Base-by-base conservation (phyloP, 2,113 vertebrate species). In the Prochilodus magdalenae region DNA sequence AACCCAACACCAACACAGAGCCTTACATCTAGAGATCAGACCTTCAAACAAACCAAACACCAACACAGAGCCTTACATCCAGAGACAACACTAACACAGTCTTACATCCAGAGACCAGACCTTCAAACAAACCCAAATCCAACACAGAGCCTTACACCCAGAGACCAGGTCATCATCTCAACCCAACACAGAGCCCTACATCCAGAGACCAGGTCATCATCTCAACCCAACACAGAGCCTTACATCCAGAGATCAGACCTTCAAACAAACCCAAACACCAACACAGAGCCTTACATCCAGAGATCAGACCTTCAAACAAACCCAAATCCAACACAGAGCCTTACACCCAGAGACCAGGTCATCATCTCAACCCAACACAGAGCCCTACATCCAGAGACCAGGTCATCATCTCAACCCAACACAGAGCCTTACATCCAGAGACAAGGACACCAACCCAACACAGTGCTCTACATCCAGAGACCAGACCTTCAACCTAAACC, bases 51-150 rank as follows among this genome's bases (percentile, higher is more conserved):
- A 86, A 79, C 83, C 77, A 86, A 83, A 81, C 83, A n/a, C 53
- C 62, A 74, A 47, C 74, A 36, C 71, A 75, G 51, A 59, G 30
- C 20, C 15, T 15, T 47, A 62, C n/a, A 26, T 20, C 8, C 60
- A 44, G 63, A 49, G 7, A 36, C 36, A 36, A 36, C 36, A 36
- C 36, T n/a, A n/a, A n/a, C 36, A 36, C 36, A 36, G 36, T 36
- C 36, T 36, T 36, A 36, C 3, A 36, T 4, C 36, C 36, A 36
- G n/a, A 36, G 36, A 36, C 36, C 3, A 36, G 47, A 62, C 57
- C 53, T 36, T 7, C 36, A 36, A 4, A 36, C 81, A 88, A 82
- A 86, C 79, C 83, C 77, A 86, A 83, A 81, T 81, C 53, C 62
- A 74, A 47, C 74, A 36, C 71, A 75, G 51, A 59, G 30, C 20